These are phyloP conservation scores for Cephalopholis sonnerati DNA, from an alignment of 2,113 vertebrate genomes.

Conservation along the genomic window DNA sequence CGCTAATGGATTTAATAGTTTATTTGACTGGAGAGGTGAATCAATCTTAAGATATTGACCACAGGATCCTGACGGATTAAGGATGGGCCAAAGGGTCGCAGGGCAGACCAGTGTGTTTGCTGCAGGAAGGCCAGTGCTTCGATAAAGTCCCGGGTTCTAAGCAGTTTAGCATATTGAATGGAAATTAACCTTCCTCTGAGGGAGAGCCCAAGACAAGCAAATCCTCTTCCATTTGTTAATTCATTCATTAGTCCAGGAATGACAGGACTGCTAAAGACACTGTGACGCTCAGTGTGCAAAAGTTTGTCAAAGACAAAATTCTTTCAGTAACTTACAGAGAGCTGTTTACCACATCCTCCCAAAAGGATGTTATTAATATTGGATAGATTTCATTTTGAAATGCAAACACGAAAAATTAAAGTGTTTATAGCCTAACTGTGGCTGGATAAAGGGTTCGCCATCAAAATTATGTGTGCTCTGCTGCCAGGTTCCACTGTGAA, in stretches of 20 bases:
- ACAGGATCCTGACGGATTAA: constrained; percentile 78
- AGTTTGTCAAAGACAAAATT: constrained; percentile 40
- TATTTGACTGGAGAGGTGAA: constrained; percentile 83
- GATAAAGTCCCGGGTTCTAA: constrained; percentile 67
- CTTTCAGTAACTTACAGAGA: constrained; percentile 7
- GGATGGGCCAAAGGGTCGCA: constrained; percentile 64
- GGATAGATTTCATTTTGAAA: constrained; percentile 57
- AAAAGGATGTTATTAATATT: constrained; percentile 43
- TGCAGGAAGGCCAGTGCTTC: constrained; percentile 40
- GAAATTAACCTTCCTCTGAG: constrained; percentile 75
- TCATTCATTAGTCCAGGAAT: constrained; percentile 64
- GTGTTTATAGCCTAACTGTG: constrained; percentile 20
- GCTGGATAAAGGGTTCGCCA: constrained; percentile 35
- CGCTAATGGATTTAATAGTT: constrained; percentile 85
- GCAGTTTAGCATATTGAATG: constrained; percentile 81
- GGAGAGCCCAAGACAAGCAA: constrained; percentile 65
- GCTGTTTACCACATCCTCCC: constrained; percentile 10
- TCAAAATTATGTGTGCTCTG: constrained; percentile 25
- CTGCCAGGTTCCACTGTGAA: constrained; percentile 41
- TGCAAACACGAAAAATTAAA: constrained; percentile 46
- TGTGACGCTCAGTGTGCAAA: constrained; percentile 37
- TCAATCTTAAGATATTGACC: constrained; percentile 83
- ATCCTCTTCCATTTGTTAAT: constrained; percentile 77
- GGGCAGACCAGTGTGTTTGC: constrained; percentile 50
- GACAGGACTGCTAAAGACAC: constrained; percentile 56